A percentile compares a stretch with the other conserved stretches of the same genome.
Conservation (phyloP, 2,888 invertebrate species). For the Torymus aiolomorphi region DNA sequence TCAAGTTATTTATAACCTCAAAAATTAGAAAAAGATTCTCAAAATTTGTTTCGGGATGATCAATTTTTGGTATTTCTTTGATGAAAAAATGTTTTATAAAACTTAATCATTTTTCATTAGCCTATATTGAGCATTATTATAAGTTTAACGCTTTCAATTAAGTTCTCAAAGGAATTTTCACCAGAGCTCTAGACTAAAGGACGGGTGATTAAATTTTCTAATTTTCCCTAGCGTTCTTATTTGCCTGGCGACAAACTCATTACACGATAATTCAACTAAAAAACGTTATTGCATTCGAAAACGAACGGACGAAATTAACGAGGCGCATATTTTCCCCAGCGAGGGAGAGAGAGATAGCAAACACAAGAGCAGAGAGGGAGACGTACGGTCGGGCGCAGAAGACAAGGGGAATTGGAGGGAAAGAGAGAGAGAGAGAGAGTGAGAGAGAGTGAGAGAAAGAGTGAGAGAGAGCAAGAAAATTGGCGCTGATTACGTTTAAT, state of each 20-base stretch:
- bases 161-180: too few relatives aligned
- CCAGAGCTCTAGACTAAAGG: too few relatives aligned
- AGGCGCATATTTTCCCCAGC: constrained; percentile 13
- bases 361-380: too few relatives aligned
- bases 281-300: constrained; percentile 8
- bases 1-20: too few relatives aligned
- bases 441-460: not conserved
- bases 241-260: constrained; percentile 5
- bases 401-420: not conserved
- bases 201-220: not conserved
- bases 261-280: not conserved
- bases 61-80: too few relatives aligned
- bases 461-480: constrained; percentile 30
- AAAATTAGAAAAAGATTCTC: too few relatives aligned
- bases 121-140: too few relatives aligned
- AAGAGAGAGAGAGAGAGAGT: constrained; percentile 11
- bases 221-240: too few relatives aligned
- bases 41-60: too few relatives aligned
- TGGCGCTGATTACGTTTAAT: constrained; percentile 51
- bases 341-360: not conserved
- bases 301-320: constrained; percentile 15
- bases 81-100: too few relatives aligned
- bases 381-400: not conserved
- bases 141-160: too few relatives aligned
- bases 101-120: too few relatives aligned